Evolutionary conservation across 2,797 vertebrate species (phyloP), one percentile per base, ranked within the genome.

Genomic region (Craterocephalus amniculus): DNA sequence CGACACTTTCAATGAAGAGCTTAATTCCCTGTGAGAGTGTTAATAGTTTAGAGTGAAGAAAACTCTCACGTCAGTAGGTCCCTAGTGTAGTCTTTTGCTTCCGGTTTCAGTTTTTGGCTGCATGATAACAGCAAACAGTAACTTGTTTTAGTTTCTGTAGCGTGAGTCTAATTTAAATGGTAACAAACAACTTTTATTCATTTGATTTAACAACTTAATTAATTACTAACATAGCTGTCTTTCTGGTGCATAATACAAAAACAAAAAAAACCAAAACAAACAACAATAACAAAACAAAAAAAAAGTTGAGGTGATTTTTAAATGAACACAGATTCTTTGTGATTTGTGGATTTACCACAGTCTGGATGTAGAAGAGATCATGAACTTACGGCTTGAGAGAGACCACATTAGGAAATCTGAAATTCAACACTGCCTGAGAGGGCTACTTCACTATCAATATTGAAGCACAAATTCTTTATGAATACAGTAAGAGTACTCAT

Each of bases 21-120:
- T 70, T 74, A 51, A 84, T 80, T 88, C 90, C 85, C 90, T 0
- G 52, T 38, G 83, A 71, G 90, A 79, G 79, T 71, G 75, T 81
- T 74, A 80, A 65, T 55, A 84, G 81, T 88, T 87, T 45, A 65
- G 57, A 68, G 76, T 0, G 38, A 79, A 40, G 77, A 54, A 78
- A 72, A 78, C 43, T 72, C 69, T 82, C 32, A 27, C 45, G 59
- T 72, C 8, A 0, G 10, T 40, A 18, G 78, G 45, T 84, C 85
- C 74, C 81, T 48, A 20, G 67, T 60, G 85, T 26, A 4, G 18
- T 45, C 22, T 72, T 80, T 58, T 29, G 52, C 74, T 76, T 77
- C 54, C 9, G n/a, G 40, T 14, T 26, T 57, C 67, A 80, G 66
- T 65, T 56, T 70, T 29, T 14, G 54, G 48, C 20, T 74, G n/a